phyloP scores from a whole-genome alignment of 1,140 invertebrate genomes.

The Drosophila orena region DNA sequence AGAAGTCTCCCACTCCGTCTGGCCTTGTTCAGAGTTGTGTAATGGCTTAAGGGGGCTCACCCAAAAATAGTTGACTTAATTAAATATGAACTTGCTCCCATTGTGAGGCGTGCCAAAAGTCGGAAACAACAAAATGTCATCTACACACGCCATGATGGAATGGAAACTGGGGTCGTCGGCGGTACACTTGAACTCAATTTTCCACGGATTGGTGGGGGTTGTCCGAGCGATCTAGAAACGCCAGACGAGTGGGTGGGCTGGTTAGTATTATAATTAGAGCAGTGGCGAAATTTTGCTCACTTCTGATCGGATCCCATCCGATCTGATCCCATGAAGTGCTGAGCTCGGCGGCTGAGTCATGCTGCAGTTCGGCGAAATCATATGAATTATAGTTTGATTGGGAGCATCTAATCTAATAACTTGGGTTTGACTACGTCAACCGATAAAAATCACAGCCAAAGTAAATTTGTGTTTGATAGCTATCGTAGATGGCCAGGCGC shows the following conservation, averaged over 20 bases:
- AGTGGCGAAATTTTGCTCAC: constrained; percentile 13
- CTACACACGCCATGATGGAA: constrained; percentile 30
- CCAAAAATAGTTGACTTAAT: constrained; percentile 69
- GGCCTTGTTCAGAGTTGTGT: constrained; percentile 46
- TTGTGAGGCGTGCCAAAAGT: constrained; percentile 45
- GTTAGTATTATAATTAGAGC: constrained; percentile 22
- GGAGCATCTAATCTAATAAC: constrained; percentile 14
- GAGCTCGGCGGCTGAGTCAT: constrained; percentile 28
- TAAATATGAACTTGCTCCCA: constrained; percentile 73
- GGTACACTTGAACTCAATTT: constrained; percentile 70
- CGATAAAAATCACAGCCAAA: constrained; percentile 42
- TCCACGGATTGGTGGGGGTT: constrained; percentile 9
- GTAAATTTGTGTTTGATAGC: constrained; percentile 25
- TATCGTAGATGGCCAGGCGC: constrained; percentile 8
- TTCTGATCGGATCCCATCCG: constrained; percentile 18
- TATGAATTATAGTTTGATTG: constrained; percentile 3
- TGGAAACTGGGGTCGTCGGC: constrained; percentile 18
- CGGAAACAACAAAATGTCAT: constrained; percentile 32
- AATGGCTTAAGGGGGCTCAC: constrained; percentile 34
- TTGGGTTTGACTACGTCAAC: constrained; percentile 21
- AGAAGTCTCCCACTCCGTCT: constrained; percentile 1
- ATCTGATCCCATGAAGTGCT: constrained; percentile 20
- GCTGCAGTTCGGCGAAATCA: neutral
- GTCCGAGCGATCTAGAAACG: neutral
- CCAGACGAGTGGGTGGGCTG: constrained; percentile 15